Conservation (phyloP, 2,888 invertebrate species). For the Ennomos fuscantarius region DNA sequence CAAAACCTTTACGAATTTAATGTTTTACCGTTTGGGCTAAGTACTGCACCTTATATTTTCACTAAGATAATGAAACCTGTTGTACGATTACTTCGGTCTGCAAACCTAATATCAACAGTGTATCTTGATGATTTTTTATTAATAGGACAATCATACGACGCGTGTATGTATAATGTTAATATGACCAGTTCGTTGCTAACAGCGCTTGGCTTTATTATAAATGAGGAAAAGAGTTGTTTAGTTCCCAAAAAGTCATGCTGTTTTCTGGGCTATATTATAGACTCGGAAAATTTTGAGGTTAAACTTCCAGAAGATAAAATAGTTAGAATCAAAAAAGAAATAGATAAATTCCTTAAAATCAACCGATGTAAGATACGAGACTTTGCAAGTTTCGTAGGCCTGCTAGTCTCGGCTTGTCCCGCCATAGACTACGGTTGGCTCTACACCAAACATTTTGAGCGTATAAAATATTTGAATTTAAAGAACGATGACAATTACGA, state of each 20-base stretch:
- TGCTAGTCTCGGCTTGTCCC: constrained; percentile 44
- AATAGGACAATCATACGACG: not conserved
- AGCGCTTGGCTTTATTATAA: constrained; percentile 33
- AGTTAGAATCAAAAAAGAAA: not conserved
- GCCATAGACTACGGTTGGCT: constrained; percentile 48
- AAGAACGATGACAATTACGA: constrained; percentile 3
- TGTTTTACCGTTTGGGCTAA: constrained; percentile 28
- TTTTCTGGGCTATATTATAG: not conserved
- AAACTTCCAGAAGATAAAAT: not conserved
- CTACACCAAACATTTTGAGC: constrained; percentile 45
- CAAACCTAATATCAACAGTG: constrained; percentile 24
- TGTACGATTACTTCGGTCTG: constrained; percentile 19
- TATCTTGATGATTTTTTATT: constrained; percentile 19
- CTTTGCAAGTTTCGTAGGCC: constrained; percentile 37
- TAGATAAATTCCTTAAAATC: not conserved
- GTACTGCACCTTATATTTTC: constrained; percentile 27
- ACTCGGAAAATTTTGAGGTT: not conserved
- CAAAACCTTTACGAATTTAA: constrained; percentile 23
- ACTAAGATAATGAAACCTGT: constrained; percentile 30
- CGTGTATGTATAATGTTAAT: not conserved
- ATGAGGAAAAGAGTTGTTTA: constrained; percentile 33
- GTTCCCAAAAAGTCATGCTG: constrained; percentile 25
- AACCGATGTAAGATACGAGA: constrained; percentile 35
- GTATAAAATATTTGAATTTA: constrained; percentile 32
- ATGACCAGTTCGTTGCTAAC: constrained; percentile 28